Base-by-base conservation (phyloP, 2,797 vertebrate genomes). In the Molossus alvarezi region DNA sequence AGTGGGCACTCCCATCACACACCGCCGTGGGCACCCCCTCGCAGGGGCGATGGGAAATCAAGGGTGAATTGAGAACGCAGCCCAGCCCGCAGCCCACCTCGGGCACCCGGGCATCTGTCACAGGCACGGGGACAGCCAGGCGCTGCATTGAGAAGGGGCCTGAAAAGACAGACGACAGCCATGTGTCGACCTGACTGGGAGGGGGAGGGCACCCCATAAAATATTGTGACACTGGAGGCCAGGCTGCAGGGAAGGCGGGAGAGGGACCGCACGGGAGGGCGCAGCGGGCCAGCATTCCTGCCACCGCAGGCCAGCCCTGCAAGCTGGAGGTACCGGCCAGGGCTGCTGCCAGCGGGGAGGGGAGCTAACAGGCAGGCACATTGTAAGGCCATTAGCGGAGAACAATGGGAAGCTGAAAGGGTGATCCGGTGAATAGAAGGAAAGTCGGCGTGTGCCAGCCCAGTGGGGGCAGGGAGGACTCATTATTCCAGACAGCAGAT, bases 381-480 rank as follows among this genome's bases (percentile, higher is more conserved):
- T 98, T 98, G 98, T 98, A 97, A 97, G 98, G 95, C 98, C 98
- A 98, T 98, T 98, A 99, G 98, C 88, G 87, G 94, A 98, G 98
- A 98, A 99, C 98, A 99, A 99, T 98, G 96, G 96, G 95, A 95
- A 92, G 76, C 98, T 98, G 98, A 98, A 98, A 98, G 98, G 97
- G 97, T 98, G 97, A 97, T 97, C 98, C 75, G 86, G 89, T 98
- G 98, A 98, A 98, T 98, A 97, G 98, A 98, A 98, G 86, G 98
- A 98, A 97, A 98, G 97, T 97, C 95, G 97, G 98, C 98, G 98
- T 98, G 98, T 98, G 98, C 98, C 98, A 98, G 98, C 79, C 69
- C 85, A 27, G 77, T 92, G 64, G 96, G 95, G 88, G 82, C 65
- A 95, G 96, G 90, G 97, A 45, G 95, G 96, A 82, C 98, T 98